Conservation (phyloP, 1,140 invertebrate genomes). For the Eueides isabella region DNA sequence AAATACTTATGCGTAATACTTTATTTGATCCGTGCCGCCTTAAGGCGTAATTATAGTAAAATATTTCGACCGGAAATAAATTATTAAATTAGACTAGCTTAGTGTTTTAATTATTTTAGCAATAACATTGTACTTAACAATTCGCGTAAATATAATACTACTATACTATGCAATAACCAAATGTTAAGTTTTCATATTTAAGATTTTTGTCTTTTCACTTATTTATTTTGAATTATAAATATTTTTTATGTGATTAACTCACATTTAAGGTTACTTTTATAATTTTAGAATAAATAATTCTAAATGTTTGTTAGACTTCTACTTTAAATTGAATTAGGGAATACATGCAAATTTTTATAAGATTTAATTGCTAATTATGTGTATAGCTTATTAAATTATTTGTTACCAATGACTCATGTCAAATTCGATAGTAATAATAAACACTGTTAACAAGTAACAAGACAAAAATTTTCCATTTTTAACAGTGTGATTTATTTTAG, state of each 20-base stretch:
- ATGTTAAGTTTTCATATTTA: not conserved
- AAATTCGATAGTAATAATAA: not conserved
- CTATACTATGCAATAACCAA: not conserved
- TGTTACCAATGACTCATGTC: not conserved
- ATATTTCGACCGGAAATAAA: slow-evolving; percentile 36
- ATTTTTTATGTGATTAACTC: too few relatives aligned
- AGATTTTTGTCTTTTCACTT: not conserved
- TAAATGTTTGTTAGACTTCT: too few relatives aligned
- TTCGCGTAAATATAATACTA: not conserved
- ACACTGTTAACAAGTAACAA: not conserved
- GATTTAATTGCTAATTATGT: not conserved
- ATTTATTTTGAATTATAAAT: not conserved
- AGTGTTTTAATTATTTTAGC: slow-evolving; percentile 13
- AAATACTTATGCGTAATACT: slow-evolving; percentile 40
- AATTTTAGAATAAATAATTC: not conserved
- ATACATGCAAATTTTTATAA: too few relatives aligned
- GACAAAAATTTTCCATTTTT: not conserved
- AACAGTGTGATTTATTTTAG: not conserved
- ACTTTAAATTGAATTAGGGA: too few relatives aligned
- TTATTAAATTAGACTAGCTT: slow-evolving; percentile 17
- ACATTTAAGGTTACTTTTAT: too few relatives aligned
- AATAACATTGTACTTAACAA: not conserved
- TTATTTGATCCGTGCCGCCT: slow-evolving; percentile 40
- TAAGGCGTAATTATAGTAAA: slow-evolving; percentile 31
- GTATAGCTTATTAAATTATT: not conserved